Conservation (phyloP, 2,113 vertebrate species). For the Oncorhynchus gorbuscha region DNA sequence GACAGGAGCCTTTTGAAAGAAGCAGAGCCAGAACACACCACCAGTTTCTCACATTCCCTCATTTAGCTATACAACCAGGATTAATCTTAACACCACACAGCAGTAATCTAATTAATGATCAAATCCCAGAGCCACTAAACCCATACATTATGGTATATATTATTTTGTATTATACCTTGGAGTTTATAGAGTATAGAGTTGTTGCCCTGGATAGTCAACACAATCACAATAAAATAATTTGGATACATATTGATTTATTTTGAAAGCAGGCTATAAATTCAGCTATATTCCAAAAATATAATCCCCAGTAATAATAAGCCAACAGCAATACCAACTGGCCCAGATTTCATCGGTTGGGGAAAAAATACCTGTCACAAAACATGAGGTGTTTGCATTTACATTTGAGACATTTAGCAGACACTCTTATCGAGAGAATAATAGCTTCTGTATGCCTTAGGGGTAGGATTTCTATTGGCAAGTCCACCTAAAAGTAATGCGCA, state of each 20-base stretch:
- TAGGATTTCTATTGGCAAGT: constrained; percentile 21
- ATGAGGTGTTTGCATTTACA: background rate
- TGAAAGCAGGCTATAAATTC: constrained; percentile 15
- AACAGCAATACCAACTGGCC: constrained; percentile 30
- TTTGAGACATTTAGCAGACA: too few relatives aligned
- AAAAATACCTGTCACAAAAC: constrained; percentile 24
- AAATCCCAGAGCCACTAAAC: constrained; percentile 70
- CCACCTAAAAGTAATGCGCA: constrained; percentile 18
- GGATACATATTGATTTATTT: constrained; percentile 25
- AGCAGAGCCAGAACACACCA: constrained; percentile 79
- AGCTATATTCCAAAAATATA: constrained; percentile 38
- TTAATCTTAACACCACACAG: constrained; percentile 76
- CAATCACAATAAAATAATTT: constrained; percentile 42
- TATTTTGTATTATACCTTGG: too few relatives aligned
- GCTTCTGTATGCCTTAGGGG: constrained; percentile 14
- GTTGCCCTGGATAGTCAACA: constrained; percentile 35
- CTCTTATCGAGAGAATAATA: constrained; percentile 13
- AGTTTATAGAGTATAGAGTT: constrained; percentile 44
- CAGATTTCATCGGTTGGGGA: constrained; percentile 19
- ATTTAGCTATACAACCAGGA: constrained; percentile 80
- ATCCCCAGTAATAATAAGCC: constrained; percentile 35
- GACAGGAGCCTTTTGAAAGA: constrained; percentile 84
- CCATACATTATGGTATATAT: too few relatives aligned
- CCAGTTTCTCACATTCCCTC: constrained; percentile 65
- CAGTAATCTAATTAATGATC: constrained; percentile 87